Evolutionary conservation across 2,797 vertebrate genomes (phyloP), one percentile per base, ranked within the genome.

Genomic region (Amblyopsis hoosieri): DNA sequence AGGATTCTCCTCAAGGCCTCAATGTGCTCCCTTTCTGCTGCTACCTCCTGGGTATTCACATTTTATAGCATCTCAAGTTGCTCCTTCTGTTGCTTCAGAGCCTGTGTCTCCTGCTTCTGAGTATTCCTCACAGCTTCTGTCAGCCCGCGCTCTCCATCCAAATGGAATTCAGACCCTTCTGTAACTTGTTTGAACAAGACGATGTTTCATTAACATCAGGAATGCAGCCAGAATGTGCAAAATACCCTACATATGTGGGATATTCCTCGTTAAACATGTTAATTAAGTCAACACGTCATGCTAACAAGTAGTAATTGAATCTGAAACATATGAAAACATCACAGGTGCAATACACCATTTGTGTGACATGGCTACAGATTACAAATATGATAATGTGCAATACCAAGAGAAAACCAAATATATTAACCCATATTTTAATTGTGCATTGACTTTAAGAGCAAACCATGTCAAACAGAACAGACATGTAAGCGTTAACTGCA

Each of bases 81-180:
- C 68, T 91, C 86, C 66, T 85, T 83, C 83, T 92, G 92, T 52
- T 87, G 81, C 67, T 91, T 83, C 83, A 92, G 79, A 31, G 91
- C 88, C 7, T 67, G 76, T 1, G 84, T 87, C 66, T 92, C 91
- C 75, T 91, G 87, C 72, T 74, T 90, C 79, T 92, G 92, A 0
- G 83, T 80, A 29, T 83, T 85, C 59, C 91, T 87, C 59, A 93
- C 66, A 19, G 91, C 88, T 63, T 91, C 91, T 0, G 88, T 89
- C 64, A 92, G 78, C 73, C 92, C 90, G 12, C 54, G 74, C 63
- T 91, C 90, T 49, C 80, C 82, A 65, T 75, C 88, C 13, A 84
- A 69, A 48, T 76, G 72, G 1, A 57, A 77, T 8, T 90, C 86
- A 15, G 12, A 48, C 47, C 67, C 76, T 61, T 63, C 60, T 4